Base-by-base conservation (phyloP, 2,113 vertebrate genomes). In the Tachuris rubrigastra region DNA sequence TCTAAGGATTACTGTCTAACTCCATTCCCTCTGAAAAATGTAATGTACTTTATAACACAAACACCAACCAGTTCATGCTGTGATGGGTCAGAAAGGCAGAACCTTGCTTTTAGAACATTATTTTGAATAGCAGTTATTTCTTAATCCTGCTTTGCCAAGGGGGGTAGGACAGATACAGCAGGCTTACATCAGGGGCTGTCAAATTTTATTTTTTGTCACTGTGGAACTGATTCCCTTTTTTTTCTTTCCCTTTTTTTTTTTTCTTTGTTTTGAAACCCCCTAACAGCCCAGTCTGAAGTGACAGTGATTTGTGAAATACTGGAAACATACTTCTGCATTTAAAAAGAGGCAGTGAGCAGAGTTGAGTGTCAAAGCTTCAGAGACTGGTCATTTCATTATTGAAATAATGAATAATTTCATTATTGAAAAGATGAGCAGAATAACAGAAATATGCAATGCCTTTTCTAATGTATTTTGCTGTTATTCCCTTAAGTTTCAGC, bases 241-340 rank as follows among this genome's bases (percentile, higher is more conserved):
- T 25, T 49, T 49, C 13, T 49, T 49, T 13, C 14, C 8, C 47
- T 49, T 25, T 25, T 7, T 27, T 25, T 18, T 41, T 28, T 53
- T 56, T 58, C 49, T 89, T 62, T 89, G 50, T 74, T 93, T 63
- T 87, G 92, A 88, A 83, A 69, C 69, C 41, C 79, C 21, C 30
- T 24, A 89, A 62, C 63, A 86, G 86, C 30, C 21, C 59, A 22
- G 33, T 35, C 50, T 81, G 89, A 86, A 91, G n/a, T 1, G 5
- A n/a, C 68, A 77, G 76, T 49, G 73, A 91, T 94, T 89, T 91
- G 56, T 81, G 80, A 50, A 91, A 87, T 52, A 78, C 24, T 82
- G 78, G 85, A 91, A 93, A 93, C 44, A 68, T 2, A 75, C 74
- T 93, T 93, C 81, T 81, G 65, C 77, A 89, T 96, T 93, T 93